Percentiles rank a stretch among this genome's conserved stretches.
These are phyloP conservation scores for Caenorhabditis sp. DNA, from an alignment of 2,888 invertebrate genomes.

Conservation along the genomic window DNA sequence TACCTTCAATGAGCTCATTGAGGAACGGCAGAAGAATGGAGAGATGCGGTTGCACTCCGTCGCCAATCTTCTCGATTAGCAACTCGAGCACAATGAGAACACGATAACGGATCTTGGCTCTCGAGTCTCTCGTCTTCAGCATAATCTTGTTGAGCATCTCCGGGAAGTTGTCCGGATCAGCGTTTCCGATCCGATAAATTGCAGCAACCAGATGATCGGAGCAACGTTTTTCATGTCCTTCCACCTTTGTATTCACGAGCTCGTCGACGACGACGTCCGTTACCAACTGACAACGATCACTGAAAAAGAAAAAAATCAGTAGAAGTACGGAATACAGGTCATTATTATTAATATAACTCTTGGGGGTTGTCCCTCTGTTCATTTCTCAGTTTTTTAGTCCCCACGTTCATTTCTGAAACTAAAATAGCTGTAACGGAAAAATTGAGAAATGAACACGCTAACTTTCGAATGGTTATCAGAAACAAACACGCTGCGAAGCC, in stretches of 20 bases:
- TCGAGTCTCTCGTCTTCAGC: slow-evolving; percentile 62
- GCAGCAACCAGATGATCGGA: slow-evolving; percentile 64
- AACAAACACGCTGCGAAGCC: too few relatives aligned
- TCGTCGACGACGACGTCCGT: slow-evolving; percentile 68
- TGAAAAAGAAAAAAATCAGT: slow-evolving; percentile 54
- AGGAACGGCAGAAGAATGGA: slow-evolving; percentile 72
- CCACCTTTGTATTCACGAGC: slow-evolving; percentile 70
- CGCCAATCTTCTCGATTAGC: slow-evolving; percentile 71
- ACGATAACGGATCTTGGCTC: slow-evolving; percentile 67
- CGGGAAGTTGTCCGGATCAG: slow-evolving; percentile 58
- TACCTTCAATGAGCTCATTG: slow-evolving; percentile 72
- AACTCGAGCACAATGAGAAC: slow-evolving; percentile 72
- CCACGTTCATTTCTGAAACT: too few relatives aligned
- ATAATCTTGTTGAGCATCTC: slow-evolving; percentile 65
- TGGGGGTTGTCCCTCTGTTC: too few relatives aligned
- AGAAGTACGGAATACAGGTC: not conserved
- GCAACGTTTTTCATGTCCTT: slow-evolving; percentile 75
- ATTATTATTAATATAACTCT: not conserved
- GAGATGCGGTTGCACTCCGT: slow-evolving; percentile 72
- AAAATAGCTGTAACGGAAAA: too few relatives aligned
- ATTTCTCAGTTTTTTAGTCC: too few relatives aligned
- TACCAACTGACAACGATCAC: slow-evolving; percentile 70
- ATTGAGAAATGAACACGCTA: too few relatives aligned
- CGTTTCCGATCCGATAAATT: slow-evolving; percentile 64
- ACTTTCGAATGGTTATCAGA: too few relatives aligned